Percentiles rank a stretch among this genome's conserved stretches.
phyloP scores from a whole-genome alignment of 2,888 invertebrate genomes.

The Yponomeuta malinellus region DNA sequence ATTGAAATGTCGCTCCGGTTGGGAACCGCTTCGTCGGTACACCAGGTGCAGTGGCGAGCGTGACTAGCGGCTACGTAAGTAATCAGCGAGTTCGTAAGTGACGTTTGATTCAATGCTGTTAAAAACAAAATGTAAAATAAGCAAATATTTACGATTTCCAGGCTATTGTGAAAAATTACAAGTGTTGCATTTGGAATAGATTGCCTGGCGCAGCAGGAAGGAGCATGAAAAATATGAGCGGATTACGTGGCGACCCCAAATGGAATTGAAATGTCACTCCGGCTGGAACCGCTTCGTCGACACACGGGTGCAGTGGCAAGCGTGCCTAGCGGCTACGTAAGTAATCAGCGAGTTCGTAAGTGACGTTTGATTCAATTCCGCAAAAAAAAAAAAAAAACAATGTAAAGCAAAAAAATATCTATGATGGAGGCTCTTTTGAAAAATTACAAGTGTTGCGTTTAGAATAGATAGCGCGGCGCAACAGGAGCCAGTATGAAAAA shows the following conservation, averaged over 20 bases:
- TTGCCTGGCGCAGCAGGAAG: background rate
- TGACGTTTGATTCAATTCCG: no score
- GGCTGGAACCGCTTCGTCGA: background rate
- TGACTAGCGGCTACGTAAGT: background rate
- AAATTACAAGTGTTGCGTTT: background rate
- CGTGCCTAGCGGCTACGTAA: background rate
- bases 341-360: background rate
- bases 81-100: no score
- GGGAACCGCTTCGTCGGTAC: background rate
- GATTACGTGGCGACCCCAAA: slow-evolving; percentile 1
- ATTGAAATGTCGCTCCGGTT: slow-evolving; percentile 11
- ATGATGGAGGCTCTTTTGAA: no score
- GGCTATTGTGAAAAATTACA: no score
- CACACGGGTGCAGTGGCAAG: background rate
- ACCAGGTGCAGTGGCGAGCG: background rate
- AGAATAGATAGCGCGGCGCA: background rate
- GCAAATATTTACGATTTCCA: no score
- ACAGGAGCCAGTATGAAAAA: background rate
- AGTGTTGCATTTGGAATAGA: background rate
- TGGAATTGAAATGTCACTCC: slow-evolving; percentile 9
- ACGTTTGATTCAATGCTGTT: no score
- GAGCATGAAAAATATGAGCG: slow-evolving; percentile 7
- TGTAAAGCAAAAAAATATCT: no score
- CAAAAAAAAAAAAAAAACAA: no score
- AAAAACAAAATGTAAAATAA: no score